phyloP scores from a whole-genome alignment of 2,888 invertebrate genomes.

The Meiosimyza platycephala region DNA sequence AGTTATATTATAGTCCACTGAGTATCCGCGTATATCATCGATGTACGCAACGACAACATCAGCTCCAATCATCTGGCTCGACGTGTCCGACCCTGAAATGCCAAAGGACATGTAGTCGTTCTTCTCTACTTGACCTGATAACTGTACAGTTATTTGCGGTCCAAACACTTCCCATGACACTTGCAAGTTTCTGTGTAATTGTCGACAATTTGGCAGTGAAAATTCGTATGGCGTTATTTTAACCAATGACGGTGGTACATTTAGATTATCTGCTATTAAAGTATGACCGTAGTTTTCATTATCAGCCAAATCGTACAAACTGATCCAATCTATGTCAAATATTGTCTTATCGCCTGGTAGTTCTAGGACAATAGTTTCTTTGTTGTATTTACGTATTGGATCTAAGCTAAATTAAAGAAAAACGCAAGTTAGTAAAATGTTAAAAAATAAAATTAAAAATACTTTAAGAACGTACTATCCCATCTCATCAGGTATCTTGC shows the following conservation, averaged over 20 bases:
- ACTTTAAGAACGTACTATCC: slow-evolving; percentile 81
- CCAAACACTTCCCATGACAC: slow-evolving; percentile 93
- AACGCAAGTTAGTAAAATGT: slow-evolving; percentile 16
- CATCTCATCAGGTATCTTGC: slow-evolving; percentile 87
- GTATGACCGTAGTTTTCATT: slow-evolving; percentile 79
- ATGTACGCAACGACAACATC: slow-evolving; percentile 85
- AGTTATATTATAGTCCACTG: slow-evolving; percentile 87
- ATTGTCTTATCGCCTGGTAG: slow-evolving; percentile 86
- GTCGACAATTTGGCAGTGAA: slow-evolving; percentile 81
- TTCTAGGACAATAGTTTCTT: slow-evolving; percentile 79
- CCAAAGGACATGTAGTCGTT: slow-evolving; percentile 92
- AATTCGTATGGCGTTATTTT: slow-evolving; percentile 74
- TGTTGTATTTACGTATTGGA: slow-evolving; percentile 78
- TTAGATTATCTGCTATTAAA: slow-evolving; percentile 81
- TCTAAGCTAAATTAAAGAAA: slow-evolving; percentile 74
- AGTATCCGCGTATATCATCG: slow-evolving; percentile 78
- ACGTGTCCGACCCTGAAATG: slow-evolving; percentile 78
- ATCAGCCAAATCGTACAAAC: slow-evolving; percentile 78
- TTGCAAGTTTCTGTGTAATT: slow-evolving; percentile 85
- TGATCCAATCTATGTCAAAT: slow-evolving; percentile 86
- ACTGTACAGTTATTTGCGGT: slow-evolving; percentile 84
- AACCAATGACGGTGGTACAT: slow-evolving; percentile 87
- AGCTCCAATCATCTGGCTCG: slow-evolving; percentile 84
- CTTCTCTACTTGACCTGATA: slow-evolving; percentile 78
- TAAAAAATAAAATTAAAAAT: no score